phyloP scores from a whole-genome alignment of 2,797 vertebrate species.

The Sebastiscus tertius region DNA sequence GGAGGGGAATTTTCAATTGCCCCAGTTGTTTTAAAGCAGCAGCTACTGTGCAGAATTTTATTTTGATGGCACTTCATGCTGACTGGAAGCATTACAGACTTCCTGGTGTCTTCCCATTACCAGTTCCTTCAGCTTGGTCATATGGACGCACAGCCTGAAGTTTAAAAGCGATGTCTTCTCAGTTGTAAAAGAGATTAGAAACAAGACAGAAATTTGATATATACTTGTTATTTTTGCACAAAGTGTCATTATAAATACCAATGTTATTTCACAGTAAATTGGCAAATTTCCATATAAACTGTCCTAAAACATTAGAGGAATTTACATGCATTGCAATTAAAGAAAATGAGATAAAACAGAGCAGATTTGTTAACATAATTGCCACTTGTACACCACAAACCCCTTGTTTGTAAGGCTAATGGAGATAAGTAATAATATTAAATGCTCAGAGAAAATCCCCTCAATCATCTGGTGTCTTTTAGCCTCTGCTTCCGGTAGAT shows the following conservation, averaged over 20 bases:
- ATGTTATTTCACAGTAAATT: constrained; percentile 39
- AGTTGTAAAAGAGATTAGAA: constrained; percentile 55
- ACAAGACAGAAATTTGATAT: constrained; percentile 28
- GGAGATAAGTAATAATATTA: constrained; percentile 29
- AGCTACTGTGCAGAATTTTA: constrained; percentile 75
- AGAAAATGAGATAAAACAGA: constrained; percentile 1
- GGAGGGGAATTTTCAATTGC: constrained; percentile 71
- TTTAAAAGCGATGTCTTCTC: constrained; percentile 49
- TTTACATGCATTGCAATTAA: constrained; percentile 18
- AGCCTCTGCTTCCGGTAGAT: constrained; percentile 75
- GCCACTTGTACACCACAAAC: not conserved
- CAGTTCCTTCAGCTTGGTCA: constrained; percentile 55
- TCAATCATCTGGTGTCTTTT: constrained; percentile 69
- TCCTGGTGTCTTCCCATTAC: constrained; percentile 75
- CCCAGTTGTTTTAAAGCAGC: constrained; percentile 73
- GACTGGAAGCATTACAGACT: constrained; percentile 74
- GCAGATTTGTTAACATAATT: constrained; percentile 6
- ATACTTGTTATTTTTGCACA: constrained; percentile 11
- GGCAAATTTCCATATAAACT: constrained; percentile 22
- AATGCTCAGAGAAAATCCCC: constrained; percentile 53
- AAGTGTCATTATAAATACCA: constrained; percentile 26
- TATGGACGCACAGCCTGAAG: constrained; percentile 65
- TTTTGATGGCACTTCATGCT: constrained; percentile 78
- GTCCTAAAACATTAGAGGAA: not conserved
- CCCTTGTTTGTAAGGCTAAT: not conserved